Base-by-base conservation (phyloP, 2,888 invertebrate genomes). In the Hirtodrosophila duncani region DNA sequence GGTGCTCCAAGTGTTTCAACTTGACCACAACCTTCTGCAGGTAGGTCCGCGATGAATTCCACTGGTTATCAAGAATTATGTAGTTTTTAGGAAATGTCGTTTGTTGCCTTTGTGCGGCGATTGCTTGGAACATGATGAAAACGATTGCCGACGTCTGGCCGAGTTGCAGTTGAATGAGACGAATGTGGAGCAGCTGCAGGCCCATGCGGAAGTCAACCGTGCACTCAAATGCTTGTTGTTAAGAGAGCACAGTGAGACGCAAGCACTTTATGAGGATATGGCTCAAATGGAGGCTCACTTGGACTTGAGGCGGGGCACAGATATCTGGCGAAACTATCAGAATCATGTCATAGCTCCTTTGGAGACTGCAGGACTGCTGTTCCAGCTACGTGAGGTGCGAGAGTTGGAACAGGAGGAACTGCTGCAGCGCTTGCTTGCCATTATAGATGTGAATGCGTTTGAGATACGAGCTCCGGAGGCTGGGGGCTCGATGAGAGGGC, bases 361-460 rank as follows among this genome's bases (percentile, higher is more conserved):
- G 7, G 41, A 81, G 1, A 38, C 63, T 0, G 64, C 79, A 2
- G 72, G 79, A 4, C 31, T 84, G 2, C 11, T 65, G 2, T 37
- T 50, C 7, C 65, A 71, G 17, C 55, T 87, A 8, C 63, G 52
- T 1, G n/a, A 62, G 24, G 84, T 84, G 2, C 72, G 72, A 0
- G 87, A 89, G 9, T 50, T 67, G 2, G 86, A 89, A 29, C 79
- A 61, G n/a, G 77, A 57, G 10, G 80, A 82, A 14, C 67, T 91
- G 3, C 85, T 93, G 3, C 94, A 94, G 77, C 89, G 88, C 62
- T 88, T 94, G 14, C 91, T 93, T 60, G 93, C 92, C 0, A 90
- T 92, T 13, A 88, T 93, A 13, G 94, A 94, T 83, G 92, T 94
- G 0, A 95, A 94, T 84, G 89, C 91, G 26, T 94, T 93, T 79